phyloP scores from a whole-genome alignment of 1,140 invertebrate genomes.

The Drosophila chauvacae region DNA sequence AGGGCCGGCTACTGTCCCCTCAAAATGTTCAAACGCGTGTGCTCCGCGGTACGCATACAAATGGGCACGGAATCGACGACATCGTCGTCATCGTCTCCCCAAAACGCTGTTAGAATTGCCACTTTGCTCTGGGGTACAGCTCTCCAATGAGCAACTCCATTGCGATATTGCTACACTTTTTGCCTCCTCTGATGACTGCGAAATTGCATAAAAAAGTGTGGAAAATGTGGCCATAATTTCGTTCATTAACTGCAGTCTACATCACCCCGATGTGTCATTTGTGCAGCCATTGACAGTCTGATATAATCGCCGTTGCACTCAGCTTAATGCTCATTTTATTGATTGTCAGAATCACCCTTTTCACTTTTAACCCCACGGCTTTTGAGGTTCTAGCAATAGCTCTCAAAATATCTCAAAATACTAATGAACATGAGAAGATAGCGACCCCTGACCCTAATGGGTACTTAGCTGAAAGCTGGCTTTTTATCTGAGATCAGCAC shows the following conservation, averaged over 20 bases:
- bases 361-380: not conserved
- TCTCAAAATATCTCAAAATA: not conserved
- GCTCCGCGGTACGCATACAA: slow-evolving; percentile 60
- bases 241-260: slow-evolving; percentile 22
- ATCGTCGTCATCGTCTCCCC: slow-evolving; percentile 14
- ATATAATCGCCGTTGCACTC: slow-evolving; percentile 36
- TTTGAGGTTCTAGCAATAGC: not conserved
- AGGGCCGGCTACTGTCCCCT: slow-evolving; percentile 36
- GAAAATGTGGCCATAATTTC: slow-evolving; percentile 30
- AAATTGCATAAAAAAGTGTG: slow-evolving; percentile 18
- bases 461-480: slow-evolving; percentile 16
- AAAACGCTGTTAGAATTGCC: slow-evolving; percentile 66
- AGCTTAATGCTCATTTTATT: slow-evolving; percentile 28
- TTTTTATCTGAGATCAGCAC: slow-evolving; percentile 30
- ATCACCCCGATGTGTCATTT: slow-evolving; percentile 19
- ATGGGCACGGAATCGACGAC: slow-evolving; percentile 32
- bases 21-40: slow-evolving; percentile 57
- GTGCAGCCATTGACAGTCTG: slow-evolving; percentile 4
- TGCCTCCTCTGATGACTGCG: not conserved
- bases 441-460: slow-evolving; percentile 21
- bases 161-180: slow-evolving; percentile 36
- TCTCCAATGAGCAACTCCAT: slow-evolving; percentile 3
- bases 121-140: not conserved
- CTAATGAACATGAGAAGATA: slow-evolving; percentile 10
- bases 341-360: slow-evolving; percentile 11